Evolutionary conservation across 1,140 invertebrate genomes (phyloP).

Genomic region (Danaus melanippus): DNA sequence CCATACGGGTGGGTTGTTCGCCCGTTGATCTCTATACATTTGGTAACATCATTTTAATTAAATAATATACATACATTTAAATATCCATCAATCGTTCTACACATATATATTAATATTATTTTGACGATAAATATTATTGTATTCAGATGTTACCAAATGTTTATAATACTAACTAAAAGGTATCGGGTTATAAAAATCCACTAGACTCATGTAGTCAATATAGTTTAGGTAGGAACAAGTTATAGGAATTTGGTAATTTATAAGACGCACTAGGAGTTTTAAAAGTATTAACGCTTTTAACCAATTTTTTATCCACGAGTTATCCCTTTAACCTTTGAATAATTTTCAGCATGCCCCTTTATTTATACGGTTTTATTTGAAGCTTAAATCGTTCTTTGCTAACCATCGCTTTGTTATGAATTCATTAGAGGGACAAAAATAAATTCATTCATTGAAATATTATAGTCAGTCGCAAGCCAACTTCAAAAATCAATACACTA

Average conservation of each 20-base stretch:
- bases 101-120: too few species aligned
- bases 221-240: conserved; percentile 24
- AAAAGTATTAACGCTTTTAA: conserved; percentile 21
- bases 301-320: conserved; percentile 6
- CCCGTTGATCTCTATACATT: conserved; percentile 73
- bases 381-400: conserved; percentile 22
- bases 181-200: conserved; percentile 37
- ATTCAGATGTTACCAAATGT: conserved; percentile 40
- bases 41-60: conserved; percentile 33
- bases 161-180: conserved; percentile 36
- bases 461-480: conserved; percentile 2
- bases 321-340: conserved; percentile 1
- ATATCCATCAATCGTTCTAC: not conserved
- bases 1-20: conserved; percentile 96
- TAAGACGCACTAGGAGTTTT: conserved; percentile 8
- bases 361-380: conserved; percentile 19
- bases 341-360: conserved; percentile 28
- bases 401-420: too few species aligned
- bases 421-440: too few species aligned
- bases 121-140: not conserved
- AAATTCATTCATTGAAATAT: too few species aligned
- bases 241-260: conserved; percentile 13
- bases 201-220: conserved; percentile 30
- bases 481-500: conserved; percentile 21
- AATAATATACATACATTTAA: not conserved